Percentiles rank a stretch among this genome's conserved stretches.
Conservation (phyloP, 1,140 invertebrate species). For the Temnothorax longispinosus region DNA sequence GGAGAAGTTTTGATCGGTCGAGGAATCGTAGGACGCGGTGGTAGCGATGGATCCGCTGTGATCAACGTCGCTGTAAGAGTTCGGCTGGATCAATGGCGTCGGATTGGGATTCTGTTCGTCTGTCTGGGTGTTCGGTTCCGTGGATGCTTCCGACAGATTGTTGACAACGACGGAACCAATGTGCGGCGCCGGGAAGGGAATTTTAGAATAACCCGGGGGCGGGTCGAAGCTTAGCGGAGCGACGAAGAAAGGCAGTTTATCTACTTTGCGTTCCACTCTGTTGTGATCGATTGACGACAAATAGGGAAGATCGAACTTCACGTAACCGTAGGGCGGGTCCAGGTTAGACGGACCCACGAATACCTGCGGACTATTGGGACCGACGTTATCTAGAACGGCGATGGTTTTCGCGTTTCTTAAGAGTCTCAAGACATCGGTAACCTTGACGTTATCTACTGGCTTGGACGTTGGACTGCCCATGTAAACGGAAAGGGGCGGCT, state of each 20-base stretch:
- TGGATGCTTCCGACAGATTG: slow-evolving; percentile 72
- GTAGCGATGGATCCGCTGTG: slow-evolving; percentile 42
- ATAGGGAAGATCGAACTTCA: slow-evolving; percentile 93
- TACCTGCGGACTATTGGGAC: slow-evolving; percentile 89
- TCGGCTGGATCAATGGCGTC: slow-evolving; percentile 76
- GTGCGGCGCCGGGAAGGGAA: slow-evolving; percentile 93
- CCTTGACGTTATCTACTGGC: slow-evolving; percentile 84
- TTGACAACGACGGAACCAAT: slow-evolving; percentile 93
- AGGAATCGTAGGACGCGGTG: slow-evolving; percentile 73
- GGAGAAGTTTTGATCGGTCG: slow-evolving; percentile 72
- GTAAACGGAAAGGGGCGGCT: slow-evolving; percentile 93
- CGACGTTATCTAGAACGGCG: slow-evolving; percentile 90
- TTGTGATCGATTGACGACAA: slow-evolving; percentile 90
- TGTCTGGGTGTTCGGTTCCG: slow-evolving; percentile 27
- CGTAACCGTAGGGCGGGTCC: slow-evolving; percentile 89
- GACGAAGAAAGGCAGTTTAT: slow-evolving; percentile 92
- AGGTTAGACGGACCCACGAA: slow-evolving; percentile 93
- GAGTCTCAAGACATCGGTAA: slow-evolving; percentile 89
- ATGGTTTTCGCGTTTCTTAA: slow-evolving; percentile 91
- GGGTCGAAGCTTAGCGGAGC: slow-evolving; percentile 93
- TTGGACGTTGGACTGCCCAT: slow-evolving; percentile 86
- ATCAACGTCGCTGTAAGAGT: slow-evolving; percentile 74
- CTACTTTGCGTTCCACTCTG: slow-evolving; percentile 90
- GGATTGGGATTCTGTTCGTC: slow-evolving; percentile 74
- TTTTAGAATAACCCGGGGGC: slow-evolving; percentile 92